A percentile compares a stretch with the other conserved stretches of the same genome.
phyloP scores from a whole-genome alignment of 2,888 invertebrate species.

The Thelaira solivaga region DNA sequence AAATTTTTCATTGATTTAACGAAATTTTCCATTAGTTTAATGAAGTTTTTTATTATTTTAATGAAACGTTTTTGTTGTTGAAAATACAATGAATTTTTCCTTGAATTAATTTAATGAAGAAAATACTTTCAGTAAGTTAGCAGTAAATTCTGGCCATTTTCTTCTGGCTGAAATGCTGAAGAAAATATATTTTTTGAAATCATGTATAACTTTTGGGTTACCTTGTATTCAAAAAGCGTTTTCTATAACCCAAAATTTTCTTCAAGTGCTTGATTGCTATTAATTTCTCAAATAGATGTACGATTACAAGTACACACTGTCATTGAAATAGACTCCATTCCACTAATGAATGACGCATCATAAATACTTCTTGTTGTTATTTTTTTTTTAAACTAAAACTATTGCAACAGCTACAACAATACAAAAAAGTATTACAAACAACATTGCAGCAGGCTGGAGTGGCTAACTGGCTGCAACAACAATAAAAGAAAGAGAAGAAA shows the following conservation, averaged over 20 bases:
- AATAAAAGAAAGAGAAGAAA: conserved; percentile 30
- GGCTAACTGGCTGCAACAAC: conserved; percentile 31
- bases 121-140: too few relatives aligned
- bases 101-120: too few relatives aligned
- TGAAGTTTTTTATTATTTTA: too few relatives aligned
- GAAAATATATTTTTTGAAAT: too few relatives aligned
- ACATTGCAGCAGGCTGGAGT: not conserved
- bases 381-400: not conserved
- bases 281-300: not conserved
- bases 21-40: too few relatives aligned
- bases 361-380: conserved; percentile 6
- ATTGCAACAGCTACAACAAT: not conserved
- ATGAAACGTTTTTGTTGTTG: too few relatives aligned
- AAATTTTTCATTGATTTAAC: too few relatives aligned
- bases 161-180: too few relatives aligned
- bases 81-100: too few relatives aligned
- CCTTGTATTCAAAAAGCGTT: too few relatives aligned
- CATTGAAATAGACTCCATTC: conserved; percentile 39
- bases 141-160: too few relatives aligned
- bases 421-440: conserved; percentile 24
- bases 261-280: not conserved
- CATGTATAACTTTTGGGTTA: too few relatives aligned
- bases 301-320: not conserved
- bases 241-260: not conserved
- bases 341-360: conserved; percentile 54